A percentile compares a stretch with the other conserved stretches of the same genome.
phyloP scores from a whole-genome alignment of 2,113 vertebrate species.

The Oncorhynchus mykiss region DNA sequence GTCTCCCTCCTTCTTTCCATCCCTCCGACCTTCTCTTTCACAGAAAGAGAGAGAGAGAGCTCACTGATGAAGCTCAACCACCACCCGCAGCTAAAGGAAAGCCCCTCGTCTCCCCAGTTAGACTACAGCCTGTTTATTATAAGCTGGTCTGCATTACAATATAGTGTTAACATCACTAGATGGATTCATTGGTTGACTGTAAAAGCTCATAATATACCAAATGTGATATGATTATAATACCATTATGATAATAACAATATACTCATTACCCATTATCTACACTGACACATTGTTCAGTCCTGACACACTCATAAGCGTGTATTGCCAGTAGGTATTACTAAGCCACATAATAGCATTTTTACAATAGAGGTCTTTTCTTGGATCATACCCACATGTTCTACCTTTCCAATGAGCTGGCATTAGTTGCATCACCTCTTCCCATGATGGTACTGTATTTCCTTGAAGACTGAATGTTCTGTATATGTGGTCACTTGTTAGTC shows the following conservation, averaged over 20 bases:
- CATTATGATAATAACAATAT: not conserved
- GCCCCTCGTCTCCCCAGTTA: not conserved
- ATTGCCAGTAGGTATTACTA: constrained; percentile 26
- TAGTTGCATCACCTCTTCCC: constrained; percentile 56
- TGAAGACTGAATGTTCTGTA: constrained; percentile 58
- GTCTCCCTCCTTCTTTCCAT: constrained; percentile 62
- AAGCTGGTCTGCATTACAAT: too few relatives aligned
- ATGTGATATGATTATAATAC: not conserved
- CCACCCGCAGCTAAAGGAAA: constrained; percentile 34
- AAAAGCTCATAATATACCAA: not conserved
- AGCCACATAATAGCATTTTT: constrained; percentile 17
- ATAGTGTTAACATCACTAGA: too few relatives aligned
- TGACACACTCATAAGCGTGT: not conserved
- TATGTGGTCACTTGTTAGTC: constrained; percentile 60
- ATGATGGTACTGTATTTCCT: constrained; percentile 34
- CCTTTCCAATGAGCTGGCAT: constrained; percentile 59
- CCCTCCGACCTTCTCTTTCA: constrained; percentile 3
- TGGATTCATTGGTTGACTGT: too few relatives aligned
- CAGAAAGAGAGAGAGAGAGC: constrained; percentile 14
- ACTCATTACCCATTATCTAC: not conserved
- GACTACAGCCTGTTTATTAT: not conserved
- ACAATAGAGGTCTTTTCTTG: constrained; percentile 53
- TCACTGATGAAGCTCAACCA: constrained; percentile 41
- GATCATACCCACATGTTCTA: constrained; percentile 39
- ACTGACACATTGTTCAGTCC: not conserved